Percentiles rank a stretch among this genome's conserved stretches.
phyloP scores from a whole-genome alignment of 1,140 invertebrate species.

The Drosophila kepulauana region DNA sequence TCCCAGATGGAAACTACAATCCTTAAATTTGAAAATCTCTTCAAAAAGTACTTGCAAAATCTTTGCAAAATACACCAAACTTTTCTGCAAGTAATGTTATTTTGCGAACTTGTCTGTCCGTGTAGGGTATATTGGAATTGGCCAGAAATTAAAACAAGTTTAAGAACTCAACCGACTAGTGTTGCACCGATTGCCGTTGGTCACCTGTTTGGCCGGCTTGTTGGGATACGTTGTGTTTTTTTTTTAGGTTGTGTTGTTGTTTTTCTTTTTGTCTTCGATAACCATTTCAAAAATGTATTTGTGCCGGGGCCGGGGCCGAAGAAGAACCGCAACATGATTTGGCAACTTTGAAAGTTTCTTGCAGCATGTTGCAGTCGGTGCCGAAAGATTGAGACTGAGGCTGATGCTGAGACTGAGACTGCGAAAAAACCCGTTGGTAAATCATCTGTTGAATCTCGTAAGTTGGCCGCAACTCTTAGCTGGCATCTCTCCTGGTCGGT shows the following conservation, averaged over 20 bases:
- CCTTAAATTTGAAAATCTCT: no score
- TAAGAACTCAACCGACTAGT: slow-evolving; percentile 74
- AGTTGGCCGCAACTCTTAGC: neutral
- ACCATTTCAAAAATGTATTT: slow-evolving; percentile 60
- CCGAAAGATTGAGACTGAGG: neutral
- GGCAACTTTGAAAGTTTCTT: slow-evolving; percentile 80
- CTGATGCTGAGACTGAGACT: no score
- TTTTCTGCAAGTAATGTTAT: neutral
- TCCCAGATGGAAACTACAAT: no score
- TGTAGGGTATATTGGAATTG: slow-evolving; percentile 48
- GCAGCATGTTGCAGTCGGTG: slow-evolving; percentile 55
- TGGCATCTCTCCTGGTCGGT: slow-evolving; percentile 12
- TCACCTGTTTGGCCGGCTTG: slow-evolving; percentile 73
- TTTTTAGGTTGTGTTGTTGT: slow-evolving; percentile 8
- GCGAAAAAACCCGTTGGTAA: slow-evolving; percentile 65
- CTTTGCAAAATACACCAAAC: neutral
- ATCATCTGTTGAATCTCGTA: slow-evolving; percentile 69
- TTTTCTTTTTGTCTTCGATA: slow-evolving; percentile 56
- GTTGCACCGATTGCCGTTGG: slow-evolving; percentile 54
- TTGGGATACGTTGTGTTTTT: slow-evolving; percentile 49
- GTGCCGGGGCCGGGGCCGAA: slow-evolving; percentile 32
- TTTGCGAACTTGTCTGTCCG: neutral
- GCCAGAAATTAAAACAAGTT: slow-evolving; percentile 78
- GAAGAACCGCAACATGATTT: slow-evolving; percentile 64
- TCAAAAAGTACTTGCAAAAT: neutral